phyloP scores from a whole-genome alignment of 2,113 vertebrate genomes.

The Probosciger aterrimus region DNA sequence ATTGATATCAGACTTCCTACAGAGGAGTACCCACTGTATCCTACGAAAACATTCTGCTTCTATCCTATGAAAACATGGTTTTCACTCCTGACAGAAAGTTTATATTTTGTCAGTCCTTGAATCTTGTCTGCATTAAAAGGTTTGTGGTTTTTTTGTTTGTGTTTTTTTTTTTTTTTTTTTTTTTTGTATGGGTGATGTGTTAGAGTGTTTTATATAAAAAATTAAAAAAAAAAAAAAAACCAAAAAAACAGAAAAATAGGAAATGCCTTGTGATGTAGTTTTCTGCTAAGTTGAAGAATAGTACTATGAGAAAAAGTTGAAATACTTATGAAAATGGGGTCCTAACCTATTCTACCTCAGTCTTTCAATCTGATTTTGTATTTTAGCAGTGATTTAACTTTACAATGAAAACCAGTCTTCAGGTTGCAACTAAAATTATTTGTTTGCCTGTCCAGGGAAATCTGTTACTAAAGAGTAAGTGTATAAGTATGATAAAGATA shows the following conservation, averaged over 20 bases:
- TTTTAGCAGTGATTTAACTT: neutral
- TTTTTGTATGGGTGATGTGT: neutral
- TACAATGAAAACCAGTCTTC: neutral
- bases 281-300: neutral
- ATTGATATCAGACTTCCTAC: neutral
- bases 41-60: neutral
- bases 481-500: neutral
- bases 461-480: neutral
- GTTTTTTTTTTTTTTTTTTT: too few species aligned
- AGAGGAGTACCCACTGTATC: neutral
- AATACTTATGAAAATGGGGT: neutral
- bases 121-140: neutral
- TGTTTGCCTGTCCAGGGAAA: neutral
- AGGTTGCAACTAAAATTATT: neutral
- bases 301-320: neutral
- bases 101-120: neutral
- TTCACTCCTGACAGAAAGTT: neutral
- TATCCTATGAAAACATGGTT: neutral
- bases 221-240: neutral
- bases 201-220: neutral
- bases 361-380: neutral
- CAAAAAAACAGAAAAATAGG: too few species aligned
- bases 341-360: neutral
- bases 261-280: neutral
- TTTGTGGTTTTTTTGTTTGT: too few species aligned